A percentile compares a stretch with the other conserved stretches of the same genome.
Conservation (phyloP, 1,140 invertebrate genomes). For the Pogonomyrmex californicus region DNA sequence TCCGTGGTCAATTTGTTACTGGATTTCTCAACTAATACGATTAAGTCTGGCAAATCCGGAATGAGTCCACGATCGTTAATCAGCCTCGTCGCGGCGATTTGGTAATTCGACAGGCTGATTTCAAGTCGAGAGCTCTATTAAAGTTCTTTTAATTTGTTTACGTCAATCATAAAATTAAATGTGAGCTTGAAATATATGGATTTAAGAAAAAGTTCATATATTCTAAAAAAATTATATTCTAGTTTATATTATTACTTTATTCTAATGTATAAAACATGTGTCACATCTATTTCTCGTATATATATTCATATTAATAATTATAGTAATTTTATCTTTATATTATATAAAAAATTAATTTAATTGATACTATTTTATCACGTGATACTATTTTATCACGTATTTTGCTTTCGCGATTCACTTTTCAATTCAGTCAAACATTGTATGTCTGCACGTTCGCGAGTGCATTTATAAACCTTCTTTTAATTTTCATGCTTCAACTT, state of each 20-base stretch:
- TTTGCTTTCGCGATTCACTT: constrained; percentile 20
- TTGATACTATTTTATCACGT: too few relatives aligned
- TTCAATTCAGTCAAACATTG: constrained; percentile 15
- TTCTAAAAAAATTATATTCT: neutral
- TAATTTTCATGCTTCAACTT: neutral
- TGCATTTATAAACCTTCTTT: constrained; percentile 32
- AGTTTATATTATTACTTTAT: neutral
- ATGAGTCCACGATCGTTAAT: constrained; percentile 59
- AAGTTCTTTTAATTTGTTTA: constrained; percentile 58
- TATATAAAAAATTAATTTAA: constrained; percentile 14
- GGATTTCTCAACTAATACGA: constrained; percentile 49
- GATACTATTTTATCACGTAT: constrained; percentile 12
- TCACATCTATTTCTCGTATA: neutral
- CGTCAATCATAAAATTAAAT: constrained; percentile 8
- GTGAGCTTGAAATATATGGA: constrained; percentile 25
- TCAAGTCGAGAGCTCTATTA: constrained; percentile 53
- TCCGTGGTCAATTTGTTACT: constrained; percentile 50
- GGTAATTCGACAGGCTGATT: constrained; percentile 58
- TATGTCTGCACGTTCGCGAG: neutral
- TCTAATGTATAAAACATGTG: neutral
- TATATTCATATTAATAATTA: neutral
- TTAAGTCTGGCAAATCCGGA: constrained; percentile 31
- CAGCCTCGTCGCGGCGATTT: constrained; percentile 49
- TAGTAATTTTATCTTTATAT: constrained; percentile 1
- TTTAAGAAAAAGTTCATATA: constrained; percentile 47